Evolutionary conservation across 2,888 invertebrate genomes (phyloP).

Genomic region (Brenthis ino): DNA sequence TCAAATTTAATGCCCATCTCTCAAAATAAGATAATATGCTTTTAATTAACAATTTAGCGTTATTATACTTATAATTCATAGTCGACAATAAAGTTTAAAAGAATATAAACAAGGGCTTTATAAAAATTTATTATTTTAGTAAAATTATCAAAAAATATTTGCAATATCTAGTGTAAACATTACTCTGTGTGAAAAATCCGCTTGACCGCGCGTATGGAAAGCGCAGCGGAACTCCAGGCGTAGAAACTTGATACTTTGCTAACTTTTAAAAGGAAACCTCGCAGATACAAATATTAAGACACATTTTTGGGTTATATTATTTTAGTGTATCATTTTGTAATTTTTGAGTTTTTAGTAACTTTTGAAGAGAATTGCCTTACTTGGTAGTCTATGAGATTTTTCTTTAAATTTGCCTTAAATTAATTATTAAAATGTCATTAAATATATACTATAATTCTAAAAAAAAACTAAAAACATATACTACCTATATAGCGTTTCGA

Average conservation of each 20-base stretch:
- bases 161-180: constrained; percentile 50
- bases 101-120: background rate
- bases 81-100: no score
- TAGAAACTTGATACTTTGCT: constrained; percentile 71
- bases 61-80: background rate
- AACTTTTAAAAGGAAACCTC: constrained; percentile 55
- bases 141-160: constrained; percentile 32
- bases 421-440: background rate
- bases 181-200: constrained; percentile 75
- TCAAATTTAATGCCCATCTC: background rate
- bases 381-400: no score
- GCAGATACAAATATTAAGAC: constrained; percentile 42
- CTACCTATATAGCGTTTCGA: constrained; percentile 1
- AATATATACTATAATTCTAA: background rate
- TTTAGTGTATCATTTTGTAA: background rate
- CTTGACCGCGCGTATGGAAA: constrained; percentile 81
- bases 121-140: background rate
- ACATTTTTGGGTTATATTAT: constrained; percentile 29
- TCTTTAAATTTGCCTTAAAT: background rate
- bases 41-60: no score
- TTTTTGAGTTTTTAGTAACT: background rate
- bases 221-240: constrained; percentile 61
- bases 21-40: background rate
- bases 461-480: background rate
- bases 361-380: background rate